These are phyloP conservation scores for Pelobates fuscus DNA, from an alignment of 2,113 vertebrate genomes.

Conservation along the genomic window DNA sequence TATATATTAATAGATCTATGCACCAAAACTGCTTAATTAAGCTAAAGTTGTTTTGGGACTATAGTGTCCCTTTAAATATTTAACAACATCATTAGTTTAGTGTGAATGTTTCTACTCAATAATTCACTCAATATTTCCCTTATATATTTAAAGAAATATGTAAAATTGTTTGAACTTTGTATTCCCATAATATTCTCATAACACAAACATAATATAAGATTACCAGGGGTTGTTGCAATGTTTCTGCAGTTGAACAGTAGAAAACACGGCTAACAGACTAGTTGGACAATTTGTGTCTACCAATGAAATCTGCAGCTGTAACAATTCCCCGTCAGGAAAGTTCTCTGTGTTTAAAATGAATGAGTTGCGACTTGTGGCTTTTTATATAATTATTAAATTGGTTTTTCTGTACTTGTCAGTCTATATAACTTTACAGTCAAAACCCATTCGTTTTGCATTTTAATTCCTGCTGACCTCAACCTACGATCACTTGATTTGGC, in stretches of 20 bases:
- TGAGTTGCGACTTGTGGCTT: too few relatives aligned
- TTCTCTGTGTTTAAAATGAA: constrained; percentile 29
- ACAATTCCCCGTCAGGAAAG: constrained; percentile 10
- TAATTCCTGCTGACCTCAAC: constrained; percentile 6
- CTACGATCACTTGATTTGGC: constrained; percentile 17
- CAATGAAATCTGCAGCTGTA: constrained; percentile 24
- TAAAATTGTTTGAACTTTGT: too few relatives aligned
- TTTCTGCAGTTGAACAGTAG: constrained; percentile 38
- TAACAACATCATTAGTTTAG: too few relatives aligned
- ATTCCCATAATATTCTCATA: too few relatives aligned
- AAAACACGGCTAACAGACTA: constrained; percentile 38
- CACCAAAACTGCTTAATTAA: too few relatives aligned
- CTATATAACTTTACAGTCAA: constrained; percentile 7
- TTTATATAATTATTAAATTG: too few relatives aligned
- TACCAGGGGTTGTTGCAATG: constrained; percentile 30
- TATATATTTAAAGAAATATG: too few relatives aligned
- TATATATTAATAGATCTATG: too few relatives aligned
- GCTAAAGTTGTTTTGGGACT: too few relatives aligned
- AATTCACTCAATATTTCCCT: too few relatives aligned
- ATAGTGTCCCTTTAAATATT: too few relatives aligned
- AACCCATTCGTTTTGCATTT: constrained; percentile 10
- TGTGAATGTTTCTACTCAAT: too few relatives aligned
- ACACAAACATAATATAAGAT: constrained; percentile 15
- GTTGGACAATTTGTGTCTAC: constrained; percentile 26
- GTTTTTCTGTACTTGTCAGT: constrained; percentile 25